A percentile compares a stretch with the other conserved stretches of the same genome.
These are phyloP conservation scores for Hycleus cichorii DNA, from an alignment of 1,140 invertebrate genomes.

Conservation along the genomic window DNA sequence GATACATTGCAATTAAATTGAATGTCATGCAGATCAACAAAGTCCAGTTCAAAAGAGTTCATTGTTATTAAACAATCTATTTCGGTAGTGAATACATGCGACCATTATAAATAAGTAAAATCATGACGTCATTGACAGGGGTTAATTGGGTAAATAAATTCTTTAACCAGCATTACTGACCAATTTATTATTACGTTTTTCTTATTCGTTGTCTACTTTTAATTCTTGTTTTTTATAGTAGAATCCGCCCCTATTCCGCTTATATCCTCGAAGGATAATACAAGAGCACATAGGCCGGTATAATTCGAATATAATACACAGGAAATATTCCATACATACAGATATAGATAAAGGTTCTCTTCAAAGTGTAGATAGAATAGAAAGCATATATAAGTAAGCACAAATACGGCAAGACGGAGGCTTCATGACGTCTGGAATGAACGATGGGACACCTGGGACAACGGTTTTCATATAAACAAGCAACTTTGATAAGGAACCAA, in stretches of 20 bases:
- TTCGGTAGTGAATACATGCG: constrained; percentile 3
- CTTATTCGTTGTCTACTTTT: too few species aligned
- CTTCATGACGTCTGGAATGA: constrained; percentile 3
- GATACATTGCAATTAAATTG: background rate
- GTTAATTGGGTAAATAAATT: constrained; percentile 14
- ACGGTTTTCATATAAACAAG: background rate
- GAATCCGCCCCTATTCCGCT: too few species aligned
- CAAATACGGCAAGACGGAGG: background rate
- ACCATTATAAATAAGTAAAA: constrained; percentile 11
- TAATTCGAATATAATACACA: constrained; percentile 1
- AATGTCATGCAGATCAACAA: constrained; percentile 10
- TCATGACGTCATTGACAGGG: constrained; percentile 12
- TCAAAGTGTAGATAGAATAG: background rate
- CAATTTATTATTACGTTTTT: too few species aligned
- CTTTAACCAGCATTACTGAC: too few species aligned
- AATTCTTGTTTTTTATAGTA: too few species aligned
- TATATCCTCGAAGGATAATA: too few species aligned
- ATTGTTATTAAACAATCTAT: constrained; percentile 20
- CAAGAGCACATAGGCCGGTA: too few species aligned
- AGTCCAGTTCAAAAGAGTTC: constrained; percentile 15
- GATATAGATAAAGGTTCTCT: background rate
- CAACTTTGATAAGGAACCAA: background rate
- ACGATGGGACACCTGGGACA: constrained; percentile 9
- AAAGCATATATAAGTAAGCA: background rate
- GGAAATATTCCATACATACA: background rate